phyloP scores from a whole-genome alignment of 1,140 invertebrate species.

The Drosophila pallidifrons region DNA sequence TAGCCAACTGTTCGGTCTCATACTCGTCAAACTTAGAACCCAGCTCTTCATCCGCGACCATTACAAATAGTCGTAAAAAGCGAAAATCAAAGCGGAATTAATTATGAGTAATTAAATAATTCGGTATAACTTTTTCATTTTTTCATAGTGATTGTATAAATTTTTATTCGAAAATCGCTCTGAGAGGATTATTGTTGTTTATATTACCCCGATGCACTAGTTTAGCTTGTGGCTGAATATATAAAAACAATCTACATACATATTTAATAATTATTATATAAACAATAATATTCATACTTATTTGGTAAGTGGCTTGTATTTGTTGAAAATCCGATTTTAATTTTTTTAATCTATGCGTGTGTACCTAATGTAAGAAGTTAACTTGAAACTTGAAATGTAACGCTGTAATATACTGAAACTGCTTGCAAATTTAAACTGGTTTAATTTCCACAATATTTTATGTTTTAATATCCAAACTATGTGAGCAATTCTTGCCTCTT shows the following conservation, averaged over 20 bases:
- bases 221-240: conserved; percentile 45
- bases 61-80: conserved; percentile 70
- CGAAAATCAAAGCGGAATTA: conserved; percentile 77
- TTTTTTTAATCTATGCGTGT: conserved; percentile 66
- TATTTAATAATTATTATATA: conserved; percentile 7
- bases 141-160: conserved; percentile 65
- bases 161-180: conserved; percentile 54
- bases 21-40: neutral
- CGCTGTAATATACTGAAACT: conserved; percentile 78
- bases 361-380: conserved; percentile 29
- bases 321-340: conserved; percentile 74
- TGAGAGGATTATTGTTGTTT: conserved; percentile 73
- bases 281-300: conserved; percentile 60
- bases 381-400: conserved; percentile 48
- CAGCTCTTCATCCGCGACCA: conserved; percentile 21
- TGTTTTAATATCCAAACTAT: conserved; percentile 13
- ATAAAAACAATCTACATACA: neutral
- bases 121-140: conserved; percentile 31
- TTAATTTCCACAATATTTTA: conserved; percentile 50
- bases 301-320: conserved; percentile 64
- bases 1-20: conserved; percentile 17
- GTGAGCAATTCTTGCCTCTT: conserved; percentile 38
- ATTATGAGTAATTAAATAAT: conserved; percentile 24
- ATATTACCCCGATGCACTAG: conserved; percentile 59
- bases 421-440: conserved; percentile 77